Base-by-base conservation (phyloP, 2,888 invertebrate species). In the Chrysolina haemoptera region DNA sequence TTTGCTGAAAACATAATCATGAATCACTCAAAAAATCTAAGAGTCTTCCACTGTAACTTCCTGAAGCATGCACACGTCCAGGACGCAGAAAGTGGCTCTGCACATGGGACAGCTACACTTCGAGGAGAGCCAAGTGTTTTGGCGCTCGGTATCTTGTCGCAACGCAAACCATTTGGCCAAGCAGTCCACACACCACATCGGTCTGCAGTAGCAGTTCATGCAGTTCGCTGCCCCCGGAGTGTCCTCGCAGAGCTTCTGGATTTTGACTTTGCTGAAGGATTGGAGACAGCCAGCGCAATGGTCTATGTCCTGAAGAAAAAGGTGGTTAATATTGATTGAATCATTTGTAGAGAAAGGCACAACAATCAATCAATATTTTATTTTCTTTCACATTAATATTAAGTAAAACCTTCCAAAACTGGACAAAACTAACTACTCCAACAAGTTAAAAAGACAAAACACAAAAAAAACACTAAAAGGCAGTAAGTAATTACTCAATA, bases 221-320 rank as follows among this genome's bases (percentile, higher is more conserved):
- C 93, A 93, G 73, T 84, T 87, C 75, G 88, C 86, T 14, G 84
- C 83, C 68, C 87, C 88, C 73, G 88, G 89, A 11, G 78, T 76
- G n/a, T 86, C 88, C 20, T 87, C 86, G 83, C 97, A 70, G 91
- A 91, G 82, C 93, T 94, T 79, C 90, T 90, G 70, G 96, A 90
- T 87, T 96, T 97, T 66, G 95, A 93, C 86, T 74, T 96, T 94
- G 0, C 97, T 93, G 22, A 88, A 88, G 16, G 90, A 90, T 83
- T 94, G 92, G 94, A 97, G 95, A 84, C 98, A 98, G 0, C 97
- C 97, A 78, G 97, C 95, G 85, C 98, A 98, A 74, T 91, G 90
- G 77, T 97, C 96, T 50, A 93, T 85, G 78, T 94, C 94, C 93
- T 96, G 86, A 71, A 85, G 82, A 78, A 79, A 74, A 78, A 78